Percentiles rank a stretch among this genome's conserved stretches.
These are phyloP conservation scores for Gerris lacustris DNA, from an alignment of 2,888 invertebrate species.

Conservation along the genomic window DNA sequence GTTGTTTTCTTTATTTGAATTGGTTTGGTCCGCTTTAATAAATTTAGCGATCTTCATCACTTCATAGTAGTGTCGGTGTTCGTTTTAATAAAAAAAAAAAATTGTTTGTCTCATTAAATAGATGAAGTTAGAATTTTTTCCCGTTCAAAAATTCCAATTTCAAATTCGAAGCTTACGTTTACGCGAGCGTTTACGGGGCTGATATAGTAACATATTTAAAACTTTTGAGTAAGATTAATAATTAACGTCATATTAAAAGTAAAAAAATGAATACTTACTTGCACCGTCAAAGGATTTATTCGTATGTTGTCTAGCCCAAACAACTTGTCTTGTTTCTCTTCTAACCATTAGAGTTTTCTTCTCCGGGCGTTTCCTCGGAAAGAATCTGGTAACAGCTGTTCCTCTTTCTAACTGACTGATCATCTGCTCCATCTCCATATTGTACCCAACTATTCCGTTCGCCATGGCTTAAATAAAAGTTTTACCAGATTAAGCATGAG, in stretches of 20 bases:
- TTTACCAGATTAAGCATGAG: no score
- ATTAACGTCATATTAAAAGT: constrained; percentile 15
- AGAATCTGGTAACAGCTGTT: constrained; percentile 72
- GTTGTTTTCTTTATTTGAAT: no score
- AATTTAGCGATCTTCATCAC: no score
- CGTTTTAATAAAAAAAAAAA: no score
- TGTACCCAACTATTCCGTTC: constrained; percentile 42
- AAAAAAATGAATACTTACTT: constrained; percentile 37
- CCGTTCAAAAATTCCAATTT: no score
- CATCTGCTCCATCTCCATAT: constrained; percentile 74
- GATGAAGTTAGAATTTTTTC: no score
- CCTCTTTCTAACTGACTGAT: constrained; percentile 76
- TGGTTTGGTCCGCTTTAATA: no score
- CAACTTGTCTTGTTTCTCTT: constrained; percentile 77
- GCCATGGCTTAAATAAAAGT: constrained; percentile 30
- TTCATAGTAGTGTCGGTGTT: no score
- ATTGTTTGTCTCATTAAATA: no score
- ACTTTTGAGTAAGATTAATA: background rate
- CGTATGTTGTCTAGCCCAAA: constrained; percentile 45
- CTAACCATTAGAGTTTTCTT: constrained; percentile 68
- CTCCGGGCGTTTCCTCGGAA: constrained; percentile 71
- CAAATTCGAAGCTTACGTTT: no score
- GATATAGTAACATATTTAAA: background rate
- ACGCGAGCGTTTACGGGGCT: no score
- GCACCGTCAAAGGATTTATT: constrained; percentile 43